phyloP scores from a whole-genome alignment of 2,797 vertebrate genomes.

The Morelia viridis region DNA sequence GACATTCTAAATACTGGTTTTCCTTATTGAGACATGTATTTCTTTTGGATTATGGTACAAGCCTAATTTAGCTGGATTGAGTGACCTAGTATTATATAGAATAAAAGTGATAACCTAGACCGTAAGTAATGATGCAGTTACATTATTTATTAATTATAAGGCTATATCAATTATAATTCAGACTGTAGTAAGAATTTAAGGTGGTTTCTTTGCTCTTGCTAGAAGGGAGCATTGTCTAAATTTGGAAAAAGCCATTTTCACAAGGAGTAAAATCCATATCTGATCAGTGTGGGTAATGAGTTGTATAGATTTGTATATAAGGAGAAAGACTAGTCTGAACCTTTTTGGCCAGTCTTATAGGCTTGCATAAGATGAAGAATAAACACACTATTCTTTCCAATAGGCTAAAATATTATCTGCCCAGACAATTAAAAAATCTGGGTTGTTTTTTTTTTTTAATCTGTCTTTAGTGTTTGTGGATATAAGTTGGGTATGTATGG shows the following conservation, averaged over 20 bases:
- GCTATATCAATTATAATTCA: neutral
- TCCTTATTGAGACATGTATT: neutral
- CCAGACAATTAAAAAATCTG: neutral
- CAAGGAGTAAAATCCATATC: neutral
- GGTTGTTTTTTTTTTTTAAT: neutral
- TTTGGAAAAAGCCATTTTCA: neutral
- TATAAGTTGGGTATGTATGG: neutral
- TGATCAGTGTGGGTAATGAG: neutral
- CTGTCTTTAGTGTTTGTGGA: neutral
- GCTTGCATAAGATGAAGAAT: neutral
- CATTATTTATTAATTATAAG: neutral
- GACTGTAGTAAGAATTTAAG: neutral
- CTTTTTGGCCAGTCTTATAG: neutral
- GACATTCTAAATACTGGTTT: neutral
- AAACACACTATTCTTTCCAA: neutral
- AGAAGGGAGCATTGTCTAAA: slow-evolving; percentile 61
- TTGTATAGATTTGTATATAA: neutral
- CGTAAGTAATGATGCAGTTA: neutral
- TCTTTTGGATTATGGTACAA: neutral
- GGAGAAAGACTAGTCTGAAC: neutral
- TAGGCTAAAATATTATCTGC: neutral
- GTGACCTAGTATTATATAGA: neutral
- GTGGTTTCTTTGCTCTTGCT: slow-evolving; percentile 51
- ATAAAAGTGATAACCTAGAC: neutral
- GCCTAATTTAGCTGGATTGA: slow-evolving; percentile 18